A percentile compares a stretch with the other conserved stretches of the same genome.
Conservation (phyloP, 2,888 invertebrate genomes). For the Taenaris catops region DNA sequence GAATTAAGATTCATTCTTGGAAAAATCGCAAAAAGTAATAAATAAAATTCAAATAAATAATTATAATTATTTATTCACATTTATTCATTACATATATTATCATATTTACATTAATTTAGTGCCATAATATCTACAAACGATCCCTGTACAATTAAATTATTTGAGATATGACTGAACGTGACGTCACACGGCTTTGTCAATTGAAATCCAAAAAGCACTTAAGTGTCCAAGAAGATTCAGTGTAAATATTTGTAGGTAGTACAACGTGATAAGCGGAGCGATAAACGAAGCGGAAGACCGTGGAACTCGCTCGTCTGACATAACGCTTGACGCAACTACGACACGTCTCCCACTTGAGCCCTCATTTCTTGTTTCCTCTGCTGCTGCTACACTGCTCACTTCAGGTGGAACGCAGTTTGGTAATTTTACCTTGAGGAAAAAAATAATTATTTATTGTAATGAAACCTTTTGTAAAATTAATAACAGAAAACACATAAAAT, state of each 20-base stretch:
- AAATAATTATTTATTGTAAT: too few relatives aligned
- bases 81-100: constrained; percentile 25
- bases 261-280: constrained; percentile 32
- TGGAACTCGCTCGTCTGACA: constrained; percentile 78
- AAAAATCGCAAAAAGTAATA: constrained; percentile 7
- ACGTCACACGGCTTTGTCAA: constrained; percentile 22
- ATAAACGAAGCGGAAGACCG: constrained; percentile 46
- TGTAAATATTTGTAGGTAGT: constrained; percentile 15
- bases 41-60: constrained; percentile 14
- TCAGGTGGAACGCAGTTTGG: constrained; percentile 76
- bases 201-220: constrained; percentile 7
- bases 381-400: constrained; percentile 60
- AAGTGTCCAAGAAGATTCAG: constrained; percentile 12
- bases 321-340: constrained; percentile 83
- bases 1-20: constrained; percentile 4
- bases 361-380: constrained; percentile 54
- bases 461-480: too few relatives aligned
- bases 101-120: constrained; percentile 29
- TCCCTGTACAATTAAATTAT: constrained; percentile 26
- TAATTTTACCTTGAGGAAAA: constrained; percentile 40
- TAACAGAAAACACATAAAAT: too few relatives aligned
- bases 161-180: constrained; percentile 11
- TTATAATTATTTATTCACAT: constrained; percentile 29
- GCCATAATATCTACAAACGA: constrained; percentile 27
- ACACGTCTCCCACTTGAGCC: constrained; percentile 73